Base-by-base conservation (phyloP, 2,113 vertebrate species). In the Cyphomyrus discorhynchus region DNA sequence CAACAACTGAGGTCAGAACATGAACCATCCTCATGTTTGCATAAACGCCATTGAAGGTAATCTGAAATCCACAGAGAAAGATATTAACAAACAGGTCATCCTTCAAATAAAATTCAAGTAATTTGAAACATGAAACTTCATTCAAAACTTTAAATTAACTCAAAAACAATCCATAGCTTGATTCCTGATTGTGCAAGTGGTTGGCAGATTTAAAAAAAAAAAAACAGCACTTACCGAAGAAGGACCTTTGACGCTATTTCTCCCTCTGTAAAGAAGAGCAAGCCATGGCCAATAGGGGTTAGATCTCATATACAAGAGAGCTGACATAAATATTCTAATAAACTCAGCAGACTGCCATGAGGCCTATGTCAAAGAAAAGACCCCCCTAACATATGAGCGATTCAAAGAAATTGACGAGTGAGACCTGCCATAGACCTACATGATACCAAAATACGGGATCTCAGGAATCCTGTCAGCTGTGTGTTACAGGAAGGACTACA, bases 1-100 rank as follows among this genome's bases (percentile, higher is more conserved):
- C 98, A 95, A 99, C 98, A 93, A 99, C 98, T 92, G 98, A 99
- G 87, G 98, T 99, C 93, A 99, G 97, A 92, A 99, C 97, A 93
- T 99, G 98, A 95, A 99, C 98, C 98, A 99, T 98, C 96, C 98
- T 97, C 97, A 98, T 98, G 93, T 99, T 99, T 96, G 97, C 98
- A 97, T 99, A 99, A 95, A 99, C 98, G 92, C 98, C 98, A 96
- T 97, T 98, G 91, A 97, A 99, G 93, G 97, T 96, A 94, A 99
- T 97, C 98, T 99, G 94, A 87, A 96, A 95, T 92, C 92, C 74
- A 91, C 91, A 92, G 93, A 88, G 49, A 47, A 91, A 85, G 35
- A 92, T 19, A 87, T 31, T 52, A 52, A 86, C 84, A 53, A 11
- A 87, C 13, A 21, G 85, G 24, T 39, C 11, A 39, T 39, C 27